Percentiles rank a stretch among this genome's conserved stretches.
Evolutionary conservation across 2,113 vertebrate genomes (phyloP).

Genomic region (Potamarius usumacintae): DNA sequence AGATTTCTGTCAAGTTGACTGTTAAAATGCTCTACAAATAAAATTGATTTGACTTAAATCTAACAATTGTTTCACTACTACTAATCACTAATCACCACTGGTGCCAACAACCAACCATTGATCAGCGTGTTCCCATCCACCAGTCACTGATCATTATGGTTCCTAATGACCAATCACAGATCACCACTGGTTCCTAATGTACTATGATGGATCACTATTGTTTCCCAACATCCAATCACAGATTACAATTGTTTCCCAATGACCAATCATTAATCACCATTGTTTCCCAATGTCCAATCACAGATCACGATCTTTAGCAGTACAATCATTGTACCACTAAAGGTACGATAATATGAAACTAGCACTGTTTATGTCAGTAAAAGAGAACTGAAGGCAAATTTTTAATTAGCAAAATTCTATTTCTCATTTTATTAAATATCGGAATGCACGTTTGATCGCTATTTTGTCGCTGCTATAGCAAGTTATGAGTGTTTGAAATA

Average conservation of each 20-base stretch:
- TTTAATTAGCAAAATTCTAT: too few species aligned
- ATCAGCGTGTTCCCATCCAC: not conserved
- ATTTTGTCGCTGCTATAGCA: too few species aligned
- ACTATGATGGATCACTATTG: not conserved
- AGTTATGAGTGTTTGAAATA: too few species aligned
- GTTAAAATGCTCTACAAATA: too few species aligned
- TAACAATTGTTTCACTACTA: not conserved
- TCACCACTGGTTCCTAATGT: not conserved
- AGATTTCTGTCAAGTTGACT: too few species aligned
- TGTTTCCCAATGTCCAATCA: not conserved
- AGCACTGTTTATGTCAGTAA: too few species aligned
- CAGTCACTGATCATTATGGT: not conserved
- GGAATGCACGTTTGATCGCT: too few species aligned
- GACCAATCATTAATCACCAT: not conserved
- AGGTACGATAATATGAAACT: too few species aligned
- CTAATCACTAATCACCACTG: not conserved
- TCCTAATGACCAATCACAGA: not conserved
- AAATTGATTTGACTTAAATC: too few species aligned
- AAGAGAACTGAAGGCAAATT: too few species aligned
- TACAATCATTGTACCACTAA: too few species aligned
- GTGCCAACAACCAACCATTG: not conserved
- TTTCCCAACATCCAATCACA: not conserved
- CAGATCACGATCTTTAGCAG: not conserved
- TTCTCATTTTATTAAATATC: too few species aligned
- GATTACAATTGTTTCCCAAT: not conserved